Percentiles rank a stretch among this genome's conserved stretches.
These are phyloP conservation scores for Bubo blakistoni DNA, from an alignment of 2,113 vertebrate species.

Conservation along the genomic window DNA sequence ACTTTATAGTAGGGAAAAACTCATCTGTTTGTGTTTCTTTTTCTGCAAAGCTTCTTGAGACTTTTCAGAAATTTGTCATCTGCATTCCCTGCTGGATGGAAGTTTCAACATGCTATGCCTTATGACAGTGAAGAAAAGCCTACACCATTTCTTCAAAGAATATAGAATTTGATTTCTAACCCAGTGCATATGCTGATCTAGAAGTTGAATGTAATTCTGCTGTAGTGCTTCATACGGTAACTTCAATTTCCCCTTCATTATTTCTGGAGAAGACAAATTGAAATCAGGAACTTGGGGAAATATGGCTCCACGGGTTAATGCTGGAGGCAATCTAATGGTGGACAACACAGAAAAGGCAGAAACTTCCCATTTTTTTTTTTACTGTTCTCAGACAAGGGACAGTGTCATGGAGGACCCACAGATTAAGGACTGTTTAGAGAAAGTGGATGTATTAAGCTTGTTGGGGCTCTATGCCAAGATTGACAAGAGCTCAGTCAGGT, in stretches of 20 bases:
- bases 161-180: background rate
- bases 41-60: background rate
- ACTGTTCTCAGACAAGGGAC: background rate
- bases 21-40: background rate
- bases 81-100: background rate
- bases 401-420: background rate
- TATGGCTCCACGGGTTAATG: background rate
- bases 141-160: background rate
- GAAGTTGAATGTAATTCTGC: background rate
- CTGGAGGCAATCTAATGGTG: background rate
- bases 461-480: background rate
- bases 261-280: background rate
- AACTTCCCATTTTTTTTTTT: background rate
- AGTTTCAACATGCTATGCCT: background rate
- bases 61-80: background rate
- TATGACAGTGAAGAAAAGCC: background rate
- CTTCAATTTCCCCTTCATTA: background rate
- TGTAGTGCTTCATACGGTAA: background rate
- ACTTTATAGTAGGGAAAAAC: background rate
- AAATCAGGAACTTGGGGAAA: background rate
- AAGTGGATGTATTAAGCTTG: background rate
- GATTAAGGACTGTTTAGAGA: background rate
- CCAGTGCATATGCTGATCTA: background rate
- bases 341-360: background rate
- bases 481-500: background rate